Conservation (phyloP, 2,797 vertebrate genomes). For the Gymnothorax reevesii region DNA sequence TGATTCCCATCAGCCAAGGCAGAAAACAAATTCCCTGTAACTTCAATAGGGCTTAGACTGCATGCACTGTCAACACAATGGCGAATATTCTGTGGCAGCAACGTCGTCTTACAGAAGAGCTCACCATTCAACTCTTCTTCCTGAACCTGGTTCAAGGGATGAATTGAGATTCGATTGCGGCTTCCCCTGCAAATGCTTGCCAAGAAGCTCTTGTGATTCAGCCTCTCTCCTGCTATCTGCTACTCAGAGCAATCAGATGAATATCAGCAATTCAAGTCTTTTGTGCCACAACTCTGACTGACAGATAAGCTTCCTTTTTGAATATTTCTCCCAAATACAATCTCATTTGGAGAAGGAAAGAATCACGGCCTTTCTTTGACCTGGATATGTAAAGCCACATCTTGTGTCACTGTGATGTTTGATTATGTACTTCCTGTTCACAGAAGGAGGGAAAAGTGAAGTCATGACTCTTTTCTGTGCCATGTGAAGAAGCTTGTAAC, state of each 20-base stretch:
- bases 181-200: background rate
- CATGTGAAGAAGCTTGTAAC: background rate
- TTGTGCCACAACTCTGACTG: background rate
- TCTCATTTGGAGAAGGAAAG: background rate
- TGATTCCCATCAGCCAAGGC: conserved; percentile 1
- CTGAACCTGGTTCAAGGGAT: conserved; percentile 5
- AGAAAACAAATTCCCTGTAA: background rate
- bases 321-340: background rate
- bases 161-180: background rate
- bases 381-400: background rate
- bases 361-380: background rate
- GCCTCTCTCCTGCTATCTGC: background rate
- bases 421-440: background rate
- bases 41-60: background rate
- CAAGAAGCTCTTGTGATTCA: background rate
- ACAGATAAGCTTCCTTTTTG: background rate
- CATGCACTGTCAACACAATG: background rate
- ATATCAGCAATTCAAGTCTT: background rate
- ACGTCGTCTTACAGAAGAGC: background rate
- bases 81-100: background rate
- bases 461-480: background rate
- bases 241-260: background rate
- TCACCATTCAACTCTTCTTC: conserved; percentile 7
- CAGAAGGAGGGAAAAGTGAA: background rate
- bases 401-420: background rate